These are phyloP conservation scores for Poecilus cupreus DNA, from an alignment of 2,888 invertebrate species.

Conservation along the genomic window DNA sequence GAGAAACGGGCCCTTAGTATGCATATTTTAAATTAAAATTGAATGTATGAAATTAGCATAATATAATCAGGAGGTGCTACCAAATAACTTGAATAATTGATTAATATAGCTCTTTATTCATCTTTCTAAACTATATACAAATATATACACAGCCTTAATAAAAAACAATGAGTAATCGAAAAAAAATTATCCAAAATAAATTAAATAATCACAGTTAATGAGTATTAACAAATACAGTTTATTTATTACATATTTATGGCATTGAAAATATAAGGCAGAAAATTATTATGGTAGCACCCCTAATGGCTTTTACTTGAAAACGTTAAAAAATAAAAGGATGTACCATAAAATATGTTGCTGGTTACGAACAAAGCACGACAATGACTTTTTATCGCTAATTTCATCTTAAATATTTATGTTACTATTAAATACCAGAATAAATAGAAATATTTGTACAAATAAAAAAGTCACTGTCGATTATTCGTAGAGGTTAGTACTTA, in stretches of 20 bases:
- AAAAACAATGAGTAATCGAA: constrained; percentile 37
- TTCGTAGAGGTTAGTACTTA: constrained; percentile 1
- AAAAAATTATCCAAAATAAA: constrained; percentile 21
- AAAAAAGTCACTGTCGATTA: constrained; percentile 20
- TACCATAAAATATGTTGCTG: constrained; percentile 24
- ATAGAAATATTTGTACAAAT: neutral
- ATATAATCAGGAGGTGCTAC: constrained; percentile 31
- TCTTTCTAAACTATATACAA: constrained; percentile 52
- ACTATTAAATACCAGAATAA: neutral
- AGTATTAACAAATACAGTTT: constrained; percentile 23
- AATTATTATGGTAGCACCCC: constrained; percentile 54
- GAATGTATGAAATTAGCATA: neutral
- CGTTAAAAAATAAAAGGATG: constrained; percentile 11
- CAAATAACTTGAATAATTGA: constrained; percentile 46
- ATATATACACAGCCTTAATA: constrained; percentile 52
- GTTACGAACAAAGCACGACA: constrained; percentile 22
- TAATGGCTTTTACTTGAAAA: constrained; percentile 3
- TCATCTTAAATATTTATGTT: neutral
- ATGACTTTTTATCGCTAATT: constrained; percentile 10
- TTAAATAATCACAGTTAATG: constrained; percentile 41
- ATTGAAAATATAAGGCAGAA: constrained; percentile 1
- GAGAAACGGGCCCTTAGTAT: neutral
- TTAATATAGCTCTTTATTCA: constrained; percentile 58
- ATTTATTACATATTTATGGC: constrained; percentile 19
- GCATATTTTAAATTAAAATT: neutral